phyloP scores from a whole-genome alignment of 2,888 invertebrate species.

The Embidobia sp. region DNA sequence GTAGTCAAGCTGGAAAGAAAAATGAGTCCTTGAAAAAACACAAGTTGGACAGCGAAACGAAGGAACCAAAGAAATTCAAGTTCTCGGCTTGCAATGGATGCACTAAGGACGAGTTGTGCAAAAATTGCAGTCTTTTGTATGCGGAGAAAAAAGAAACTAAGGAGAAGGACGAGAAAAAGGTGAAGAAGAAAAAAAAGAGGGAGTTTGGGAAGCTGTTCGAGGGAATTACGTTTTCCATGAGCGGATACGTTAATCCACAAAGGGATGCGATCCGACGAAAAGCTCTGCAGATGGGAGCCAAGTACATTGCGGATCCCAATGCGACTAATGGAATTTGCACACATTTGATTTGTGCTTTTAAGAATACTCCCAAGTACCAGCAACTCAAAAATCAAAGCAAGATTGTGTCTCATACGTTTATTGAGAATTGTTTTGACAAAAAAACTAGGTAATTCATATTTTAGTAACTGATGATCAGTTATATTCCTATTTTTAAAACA shows the following conservation, averaged over 20 bases:
- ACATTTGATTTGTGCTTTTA: constrained; percentile 78
- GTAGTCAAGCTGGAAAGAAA: constrained; percentile 55
- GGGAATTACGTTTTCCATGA: constrained; percentile 75
- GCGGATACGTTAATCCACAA: constrained; percentile 79
- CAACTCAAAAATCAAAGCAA: constrained; percentile 74
- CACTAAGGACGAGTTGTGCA: constrained; percentile 70
- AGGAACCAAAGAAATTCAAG: constrained; percentile 52
- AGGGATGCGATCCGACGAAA: constrained; percentile 77
- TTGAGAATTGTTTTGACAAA: constrained; percentile 76
- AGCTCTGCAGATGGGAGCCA: constrained; percentile 78
- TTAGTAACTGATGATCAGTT: too few species aligned
- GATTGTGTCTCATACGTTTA: constrained; percentile 75
- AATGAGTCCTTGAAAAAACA: constrained; percentile 43
- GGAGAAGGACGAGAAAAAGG: constrained; percentile 53
- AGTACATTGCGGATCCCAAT: constrained; percentile 76
- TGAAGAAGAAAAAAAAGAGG: constrained; percentile 2
- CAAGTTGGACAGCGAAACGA: constrained; percentile 43
- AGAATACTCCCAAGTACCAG: constrained; percentile 78
- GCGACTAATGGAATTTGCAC: constrained; percentile 75
- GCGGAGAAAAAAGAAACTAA: constrained; percentile 59
- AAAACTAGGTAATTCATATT: constrained; percentile 77
- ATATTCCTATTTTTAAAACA: too few species aligned
- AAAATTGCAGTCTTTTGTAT: constrained; percentile 69
- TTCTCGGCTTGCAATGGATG: constrained; percentile 68
- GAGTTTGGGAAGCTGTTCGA: constrained; percentile 73